phyloP scores from a whole-genome alignment of 1,140 invertebrate genomes.

The Hylaeus anthracinus region DNA sequence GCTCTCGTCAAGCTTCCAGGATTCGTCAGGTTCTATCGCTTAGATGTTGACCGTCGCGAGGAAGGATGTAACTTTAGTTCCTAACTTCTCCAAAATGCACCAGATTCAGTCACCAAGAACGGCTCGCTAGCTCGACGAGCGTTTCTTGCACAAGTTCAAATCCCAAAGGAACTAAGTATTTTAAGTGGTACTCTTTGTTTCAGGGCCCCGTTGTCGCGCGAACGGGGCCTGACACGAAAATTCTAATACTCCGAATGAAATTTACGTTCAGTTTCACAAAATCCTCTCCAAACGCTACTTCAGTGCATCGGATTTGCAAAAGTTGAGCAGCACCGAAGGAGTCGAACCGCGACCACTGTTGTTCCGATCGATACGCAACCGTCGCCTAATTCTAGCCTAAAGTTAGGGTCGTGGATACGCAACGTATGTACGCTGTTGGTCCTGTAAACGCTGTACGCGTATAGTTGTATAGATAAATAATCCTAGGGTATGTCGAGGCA shows the following conservation, averaged over 20 bases:
- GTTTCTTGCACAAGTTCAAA: background rate
- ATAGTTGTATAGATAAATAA: constrained; percentile 2
- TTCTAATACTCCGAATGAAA: background rate
- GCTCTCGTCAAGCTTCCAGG: background rate
- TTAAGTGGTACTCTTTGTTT: background rate
- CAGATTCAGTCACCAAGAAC: background rate
- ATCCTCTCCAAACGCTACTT: background rate
- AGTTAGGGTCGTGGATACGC: background rate
- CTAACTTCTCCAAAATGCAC: constrained; percentile 2
- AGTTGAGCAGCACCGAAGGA: constrained; percentile 20
- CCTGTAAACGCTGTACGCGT: background rate
- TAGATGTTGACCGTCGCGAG: background rate
- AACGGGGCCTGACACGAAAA: background rate
- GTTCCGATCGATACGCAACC: background rate
- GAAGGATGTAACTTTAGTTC: constrained; percentile 1
- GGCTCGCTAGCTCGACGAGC: background rate
- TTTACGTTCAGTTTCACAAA: background rate
- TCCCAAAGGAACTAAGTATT: background rate
- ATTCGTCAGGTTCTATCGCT: background rate
- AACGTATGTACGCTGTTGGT: background rate
- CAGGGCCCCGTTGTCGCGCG: background rate
- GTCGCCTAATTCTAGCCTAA: no score
- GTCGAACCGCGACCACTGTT: constrained; percentile 20
- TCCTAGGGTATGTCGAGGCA: background rate
- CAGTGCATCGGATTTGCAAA: constrained; percentile 1